These are phyloP conservation scores for Nymphalis polychloros DNA, from an alignment of 2,888 invertebrate genomes.

Conservation along the genomic window DNA sequence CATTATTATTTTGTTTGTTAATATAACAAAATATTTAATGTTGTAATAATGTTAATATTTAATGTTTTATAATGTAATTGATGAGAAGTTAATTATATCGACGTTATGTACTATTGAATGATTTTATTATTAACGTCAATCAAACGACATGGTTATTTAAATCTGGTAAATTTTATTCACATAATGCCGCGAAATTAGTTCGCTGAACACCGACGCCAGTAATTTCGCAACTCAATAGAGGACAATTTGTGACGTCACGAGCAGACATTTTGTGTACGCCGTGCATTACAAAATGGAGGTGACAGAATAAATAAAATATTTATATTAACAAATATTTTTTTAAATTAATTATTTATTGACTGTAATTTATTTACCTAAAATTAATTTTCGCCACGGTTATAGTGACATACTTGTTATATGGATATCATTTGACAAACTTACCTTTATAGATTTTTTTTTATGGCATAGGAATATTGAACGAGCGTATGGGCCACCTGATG, in stretches of 20 bases:
- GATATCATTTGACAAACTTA: too few species aligned
- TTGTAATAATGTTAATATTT: too few species aligned
- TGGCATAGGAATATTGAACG: too few species aligned
- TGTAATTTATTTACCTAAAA: neutral
- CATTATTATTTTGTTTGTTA: too few species aligned
- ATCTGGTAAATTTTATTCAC: constrained; percentile 39
- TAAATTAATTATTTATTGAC: neutral
- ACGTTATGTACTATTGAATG: neutral
- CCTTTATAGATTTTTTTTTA: too few species aligned
- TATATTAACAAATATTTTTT: neutral
- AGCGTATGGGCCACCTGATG: too few species aligned
- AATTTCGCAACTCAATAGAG: constrained; percentile 77
- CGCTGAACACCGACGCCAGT: constrained; percentile 60
- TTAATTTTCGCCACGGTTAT: too few species aligned
- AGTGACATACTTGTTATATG: too few species aligned
- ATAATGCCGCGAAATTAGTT: constrained; percentile 62
- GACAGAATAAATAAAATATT: constrained; percentile 19
- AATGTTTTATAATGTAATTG: neutral
- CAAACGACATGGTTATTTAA: constrained; percentile 24
- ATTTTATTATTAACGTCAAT: constrained; percentile 22
- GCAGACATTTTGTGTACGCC: constrained; percentile 59
- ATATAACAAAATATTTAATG: too few species aligned
- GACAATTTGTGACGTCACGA: constrained; percentile 76
- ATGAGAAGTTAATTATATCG: neutral
- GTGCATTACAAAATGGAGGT: constrained; percentile 40